phyloP scores from a whole-genome alignment of 1,140 invertebrate genomes.

The Oppia nitens region DNA sequence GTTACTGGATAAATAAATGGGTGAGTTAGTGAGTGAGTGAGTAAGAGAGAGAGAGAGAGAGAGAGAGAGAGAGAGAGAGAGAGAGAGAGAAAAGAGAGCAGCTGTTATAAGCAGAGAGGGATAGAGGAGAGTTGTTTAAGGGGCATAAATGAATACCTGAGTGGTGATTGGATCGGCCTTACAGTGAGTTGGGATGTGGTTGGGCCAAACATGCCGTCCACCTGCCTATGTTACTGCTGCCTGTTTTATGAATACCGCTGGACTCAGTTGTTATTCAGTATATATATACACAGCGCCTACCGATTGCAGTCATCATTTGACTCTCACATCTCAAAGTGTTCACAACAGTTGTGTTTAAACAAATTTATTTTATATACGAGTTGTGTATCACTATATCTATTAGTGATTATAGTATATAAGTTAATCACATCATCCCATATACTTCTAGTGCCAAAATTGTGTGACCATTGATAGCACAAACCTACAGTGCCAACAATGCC shows the following conservation, averaged over 20 bases:
- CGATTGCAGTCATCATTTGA: conserved; percentile 1
- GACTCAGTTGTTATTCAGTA: not conserved
- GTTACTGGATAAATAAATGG: too few species aligned
- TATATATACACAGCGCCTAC: too few species aligned
- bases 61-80: too few species aligned
- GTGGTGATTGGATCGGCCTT: not conserved
- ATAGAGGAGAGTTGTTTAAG: too few species aligned
- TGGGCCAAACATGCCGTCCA: not conserved
- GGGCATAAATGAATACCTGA: not conserved
- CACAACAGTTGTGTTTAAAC: not conserved
- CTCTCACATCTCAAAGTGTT: not conserved
- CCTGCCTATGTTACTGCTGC: too few species aligned
- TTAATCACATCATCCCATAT: not conserved
- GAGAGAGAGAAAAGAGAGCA: not conserved
- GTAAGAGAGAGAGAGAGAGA: too few species aligned
- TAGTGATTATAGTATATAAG: not conserved
- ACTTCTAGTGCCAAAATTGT: not conserved
- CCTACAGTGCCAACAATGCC: conserved; percentile 27
- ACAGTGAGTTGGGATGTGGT: not conserved
- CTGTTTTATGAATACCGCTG: not conserved
- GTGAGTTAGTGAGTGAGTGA: too few species aligned
- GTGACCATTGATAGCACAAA: not conserved
- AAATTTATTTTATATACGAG: too few species aligned
- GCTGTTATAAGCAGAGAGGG: not conserved
- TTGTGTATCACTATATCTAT: not conserved